Percentiles rank a stretch among this genome's conserved stretches.
Conservation (phyloP, 2,888 invertebrate genomes). For the Leptura quadrifasciata region DNA sequence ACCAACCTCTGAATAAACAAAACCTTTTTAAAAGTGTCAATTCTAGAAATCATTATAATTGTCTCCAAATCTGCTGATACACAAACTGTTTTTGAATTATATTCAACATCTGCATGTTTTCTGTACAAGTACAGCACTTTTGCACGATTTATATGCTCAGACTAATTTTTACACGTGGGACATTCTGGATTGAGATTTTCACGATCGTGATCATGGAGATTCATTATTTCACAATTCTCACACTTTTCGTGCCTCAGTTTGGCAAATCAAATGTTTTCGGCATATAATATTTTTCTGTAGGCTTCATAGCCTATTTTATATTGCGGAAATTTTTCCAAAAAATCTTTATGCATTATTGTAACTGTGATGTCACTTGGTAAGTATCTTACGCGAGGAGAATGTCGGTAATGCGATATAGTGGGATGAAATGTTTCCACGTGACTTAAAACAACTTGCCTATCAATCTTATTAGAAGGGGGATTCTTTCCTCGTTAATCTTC, state of each 20-base stretch:
- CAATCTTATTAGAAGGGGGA: constrained; percentile 37
- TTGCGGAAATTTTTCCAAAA: constrained; percentile 40
- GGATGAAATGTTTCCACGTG: constrained; percentile 24
- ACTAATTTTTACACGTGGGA: too few relatives aligned
- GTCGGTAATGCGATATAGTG: constrained; percentile 30
- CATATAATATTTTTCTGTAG: constrained; percentile 39
- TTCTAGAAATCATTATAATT: too few relatives aligned
- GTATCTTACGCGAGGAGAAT: constrained; percentile 32
- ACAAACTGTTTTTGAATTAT: too few relatives aligned
- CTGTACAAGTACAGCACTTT: too few relatives aligned
- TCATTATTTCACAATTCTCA: constrained; percentile 41
- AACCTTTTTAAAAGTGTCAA: too few relatives aligned
- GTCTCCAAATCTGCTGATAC: too few relatives aligned
- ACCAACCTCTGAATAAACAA: too few relatives aligned
- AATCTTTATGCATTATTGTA: constrained; percentile 31
- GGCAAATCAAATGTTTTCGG: constrained; percentile 37
- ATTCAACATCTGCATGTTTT: too few relatives aligned
- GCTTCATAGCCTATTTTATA: constrained; percentile 40
- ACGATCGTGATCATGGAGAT: background rate
- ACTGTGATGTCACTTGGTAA: constrained; percentile 38
- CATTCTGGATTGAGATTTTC: too few relatives aligned
- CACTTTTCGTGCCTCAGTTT: constrained; percentile 41
- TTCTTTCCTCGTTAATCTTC: constrained; percentile 40
- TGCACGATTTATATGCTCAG: too few relatives aligned
- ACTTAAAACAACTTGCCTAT: constrained; percentile 34